Evolutionary conservation across 2,888 invertebrate species (phyloP), one percentile per base, ranked within the genome.

Genomic region (Apamea anceps): DNA sequence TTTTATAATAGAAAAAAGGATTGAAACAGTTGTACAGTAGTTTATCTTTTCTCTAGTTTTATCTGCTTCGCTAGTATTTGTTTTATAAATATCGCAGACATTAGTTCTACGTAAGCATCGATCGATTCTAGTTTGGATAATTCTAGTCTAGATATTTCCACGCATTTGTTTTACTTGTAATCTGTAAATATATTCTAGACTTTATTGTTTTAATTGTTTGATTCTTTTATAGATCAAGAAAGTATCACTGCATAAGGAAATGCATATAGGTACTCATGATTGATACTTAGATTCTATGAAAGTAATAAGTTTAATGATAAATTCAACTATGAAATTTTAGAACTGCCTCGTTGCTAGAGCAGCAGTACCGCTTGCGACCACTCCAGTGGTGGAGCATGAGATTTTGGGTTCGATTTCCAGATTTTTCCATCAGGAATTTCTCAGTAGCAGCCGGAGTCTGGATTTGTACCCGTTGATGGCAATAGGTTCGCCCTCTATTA

Each of bases 61-160:
- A 79, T 79, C 57, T 84, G 63, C 79, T 70, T 78, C 21, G 12
- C 21, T 63, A 68, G 42, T n/a, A 32, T 73, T 72, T 79, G 63
- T 82, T 83, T 72, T 70, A 84, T 70, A 70, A 78, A 84, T 70
- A 84, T 77, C 2, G 13, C 10, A 63, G 54, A 60, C 32, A 68
- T 71, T n/a, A 45, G 71, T 68, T 37, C 28, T 21, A 66, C 48
- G 54, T 51, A 15, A 83, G 28, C 6, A 63, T 77, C 37, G 67
- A 67, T 72, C 54, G 37, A 37, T 63, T 78, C 10, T 51, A 32
- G 21, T 42, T 42, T 54, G 37, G 32, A 63, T 70, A 54, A 21
- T 51, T 48, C 37, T 48, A 32, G 8, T 28, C 21, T 60, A 51
- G 18, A 37, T 63, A 37, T 48, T 54, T 63, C n/a, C 18, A 71